Evolutionary conservation across 2,888 invertebrate species (phyloP).

Genomic region (Microplitis deprimator): DNA sequence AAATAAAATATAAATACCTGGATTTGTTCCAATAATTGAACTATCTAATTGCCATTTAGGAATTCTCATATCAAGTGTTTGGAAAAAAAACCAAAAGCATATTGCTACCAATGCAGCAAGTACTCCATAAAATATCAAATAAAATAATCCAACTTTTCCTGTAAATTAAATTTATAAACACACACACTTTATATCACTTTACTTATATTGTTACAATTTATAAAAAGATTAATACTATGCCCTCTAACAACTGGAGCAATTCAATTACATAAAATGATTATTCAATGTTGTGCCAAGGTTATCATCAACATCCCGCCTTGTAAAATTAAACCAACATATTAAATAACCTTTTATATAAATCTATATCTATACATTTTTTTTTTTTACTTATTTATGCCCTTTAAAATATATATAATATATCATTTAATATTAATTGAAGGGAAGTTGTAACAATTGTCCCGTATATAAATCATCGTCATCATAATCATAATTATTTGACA

Average conservation of each 20-base stretch:
- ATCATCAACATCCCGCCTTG: constrained; percentile 13
- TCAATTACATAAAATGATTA: constrained; percentile 65
- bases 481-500: constrained; percentile 7
- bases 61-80: constrained; percentile 88
- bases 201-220: constrained; percentile 57
- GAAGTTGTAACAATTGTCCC: constrained; percentile 71
- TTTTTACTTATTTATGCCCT: neutral
- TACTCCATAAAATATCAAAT: constrained; percentile 92
- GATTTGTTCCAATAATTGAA: constrained; percentile 95
- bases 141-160: constrained; percentile 97
- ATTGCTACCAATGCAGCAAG: constrained; percentile 93
- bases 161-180: constrained; percentile 61
- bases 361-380: too few relatives aligned
- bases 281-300: constrained; percentile 60
- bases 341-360: too few relatives aligned
- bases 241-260: constrained; percentile 68
- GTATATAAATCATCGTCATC: constrained; percentile 46
- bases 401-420: constrained; percentile 61
- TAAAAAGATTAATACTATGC: constrained; percentile 59
- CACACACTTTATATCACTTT: constrained; percentile 1
- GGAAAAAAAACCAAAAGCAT: constrained; percentile 95
- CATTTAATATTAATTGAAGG: constrained; percentile 72
- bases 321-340: neutral
- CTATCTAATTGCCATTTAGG: constrained; percentile 90
- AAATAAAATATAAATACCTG: constrained; percentile 75